These are phyloP conservation scores for Adela reaumurella DNA, from an alignment of 2,888 invertebrate genomes.

Conservation along the genomic window DNA sequence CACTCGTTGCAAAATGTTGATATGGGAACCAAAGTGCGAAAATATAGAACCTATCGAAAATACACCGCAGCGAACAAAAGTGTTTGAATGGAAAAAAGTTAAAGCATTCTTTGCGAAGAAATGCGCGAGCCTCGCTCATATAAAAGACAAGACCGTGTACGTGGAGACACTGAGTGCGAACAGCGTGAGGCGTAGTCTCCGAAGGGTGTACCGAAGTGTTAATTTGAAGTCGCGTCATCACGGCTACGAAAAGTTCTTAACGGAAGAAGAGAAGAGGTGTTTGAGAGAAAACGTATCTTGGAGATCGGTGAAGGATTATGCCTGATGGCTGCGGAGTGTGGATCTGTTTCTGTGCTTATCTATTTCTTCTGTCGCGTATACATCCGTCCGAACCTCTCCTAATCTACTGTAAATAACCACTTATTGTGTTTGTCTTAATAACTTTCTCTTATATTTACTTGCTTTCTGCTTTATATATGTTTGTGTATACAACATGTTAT, in stretches of 20 bases:
- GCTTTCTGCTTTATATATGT: too few species aligned
- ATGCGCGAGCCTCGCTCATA: constrained; percentile 16
- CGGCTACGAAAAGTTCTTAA: constrained; percentile 62
- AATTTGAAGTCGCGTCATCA: constrained; percentile 37
- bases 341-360: not conserved
- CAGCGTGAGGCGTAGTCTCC: constrained; percentile 33
- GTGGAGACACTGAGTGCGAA: constrained; percentile 31
- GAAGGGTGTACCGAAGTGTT: constrained; percentile 33
- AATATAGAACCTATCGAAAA: not conserved
- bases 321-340: not conserved
- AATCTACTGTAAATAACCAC: not conserved
- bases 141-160: constrained; percentile 29
- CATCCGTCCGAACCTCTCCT: too few species aligned
- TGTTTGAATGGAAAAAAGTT: constrained; percentile 26
- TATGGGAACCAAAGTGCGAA: not conserved
- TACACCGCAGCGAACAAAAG: not conserved
- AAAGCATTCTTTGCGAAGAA: constrained; percentile 25
- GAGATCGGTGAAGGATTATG: not conserved
- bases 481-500: too few species aligned
- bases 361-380: too few species aligned
- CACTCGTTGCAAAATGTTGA: not conserved
- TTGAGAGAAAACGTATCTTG: constrained; percentile 7
- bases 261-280: constrained; percentile 71
- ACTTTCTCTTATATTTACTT: too few species aligned
- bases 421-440: not conserved